Conservation (phyloP, 2,888 invertebrate species). For the Pollenia amentaria region DNA sequence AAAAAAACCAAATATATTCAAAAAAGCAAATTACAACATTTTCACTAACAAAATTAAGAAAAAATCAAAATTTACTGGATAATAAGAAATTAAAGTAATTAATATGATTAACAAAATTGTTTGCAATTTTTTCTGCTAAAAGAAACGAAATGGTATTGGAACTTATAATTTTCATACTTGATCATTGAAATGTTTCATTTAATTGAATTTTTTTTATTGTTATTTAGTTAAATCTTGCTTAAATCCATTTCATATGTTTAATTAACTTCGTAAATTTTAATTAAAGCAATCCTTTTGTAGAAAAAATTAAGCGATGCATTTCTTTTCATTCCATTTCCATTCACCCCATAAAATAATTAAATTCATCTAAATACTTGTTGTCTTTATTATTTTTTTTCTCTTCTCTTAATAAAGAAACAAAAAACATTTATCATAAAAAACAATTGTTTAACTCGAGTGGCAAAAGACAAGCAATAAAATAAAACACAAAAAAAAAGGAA, state of each 20-base stretch:
- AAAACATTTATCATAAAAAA: constrained; percentile 36
- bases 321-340: constrained; percentile 12
- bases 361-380: constrained; percentile 43
- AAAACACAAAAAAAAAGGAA: neutral
- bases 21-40: too few relatives aligned
- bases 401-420: neutral
- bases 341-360: constrained; percentile 60
- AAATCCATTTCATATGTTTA: too few relatives aligned
- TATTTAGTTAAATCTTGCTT: neutral
- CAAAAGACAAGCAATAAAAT: constrained; percentile 36
- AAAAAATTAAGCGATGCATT: neutral
- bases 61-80: too few relatives aligned
- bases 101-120: too few relatives aligned
- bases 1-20: too few relatives aligned
- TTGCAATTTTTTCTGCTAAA: too few relatives aligned
- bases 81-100: too few relatives aligned
- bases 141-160: too few relatives aligned
- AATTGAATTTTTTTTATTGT: neutral
- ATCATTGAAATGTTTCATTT: neutral
- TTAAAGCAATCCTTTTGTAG: too few relatives aligned
- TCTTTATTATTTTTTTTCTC: neutral
- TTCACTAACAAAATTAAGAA: too few relatives aligned
- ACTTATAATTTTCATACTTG: too few relatives aligned
- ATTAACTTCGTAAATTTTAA: too few relatives aligned
- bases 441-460: constrained; percentile 50